Evolutionary conservation across 2,888 invertebrate genomes (phyloP).

Genomic region (Perizoma flavofasciatum): DNA sequence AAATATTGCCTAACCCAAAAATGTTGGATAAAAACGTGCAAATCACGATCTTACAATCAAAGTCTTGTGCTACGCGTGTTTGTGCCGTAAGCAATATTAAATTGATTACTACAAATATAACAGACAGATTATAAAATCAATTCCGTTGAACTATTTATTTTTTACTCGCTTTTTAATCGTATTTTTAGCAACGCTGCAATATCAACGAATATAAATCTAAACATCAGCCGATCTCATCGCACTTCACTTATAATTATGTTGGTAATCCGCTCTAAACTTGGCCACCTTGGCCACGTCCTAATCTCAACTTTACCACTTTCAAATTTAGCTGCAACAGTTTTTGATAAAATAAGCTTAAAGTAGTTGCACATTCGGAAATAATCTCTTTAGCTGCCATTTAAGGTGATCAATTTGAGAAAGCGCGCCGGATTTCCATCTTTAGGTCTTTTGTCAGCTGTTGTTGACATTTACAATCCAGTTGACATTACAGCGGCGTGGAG

Average conservation of each 20-base stretch:
- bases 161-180: conserved; percentile 33
- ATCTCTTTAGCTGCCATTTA: no score
- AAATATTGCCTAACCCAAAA: neutral
- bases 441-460: conserved; percentile 11
- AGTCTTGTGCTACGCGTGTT: conserved; percentile 59
- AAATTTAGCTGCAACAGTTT: neutral
- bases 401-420: no score
- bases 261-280: neutral
- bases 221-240: neutral
- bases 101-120: conserved; percentile 42
- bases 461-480: conserved; percentile 16
- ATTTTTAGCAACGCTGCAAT: conserved; percentile 22
- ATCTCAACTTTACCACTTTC: no score
- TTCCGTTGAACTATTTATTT: conserved; percentile 47
- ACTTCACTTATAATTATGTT: no score
- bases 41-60: conserved; percentile 33
- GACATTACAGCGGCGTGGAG: conserved; percentile 29
- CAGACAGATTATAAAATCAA: conserved; percentile 56
- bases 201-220: conserved; percentile 9
- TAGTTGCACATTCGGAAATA: no score
- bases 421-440: neutral
- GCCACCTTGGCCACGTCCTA: no score
- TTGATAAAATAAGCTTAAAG: conserved; percentile 1
- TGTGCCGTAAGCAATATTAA: conserved; percentile 55
- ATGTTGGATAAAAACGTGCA: conserved; percentile 19